A percentile compares a stretch with the other conserved stretches of the same genome.
phyloP scores from a whole-genome alignment of 2,113 vertebrate genomes.

The Rissa tridactyla region DNA sequence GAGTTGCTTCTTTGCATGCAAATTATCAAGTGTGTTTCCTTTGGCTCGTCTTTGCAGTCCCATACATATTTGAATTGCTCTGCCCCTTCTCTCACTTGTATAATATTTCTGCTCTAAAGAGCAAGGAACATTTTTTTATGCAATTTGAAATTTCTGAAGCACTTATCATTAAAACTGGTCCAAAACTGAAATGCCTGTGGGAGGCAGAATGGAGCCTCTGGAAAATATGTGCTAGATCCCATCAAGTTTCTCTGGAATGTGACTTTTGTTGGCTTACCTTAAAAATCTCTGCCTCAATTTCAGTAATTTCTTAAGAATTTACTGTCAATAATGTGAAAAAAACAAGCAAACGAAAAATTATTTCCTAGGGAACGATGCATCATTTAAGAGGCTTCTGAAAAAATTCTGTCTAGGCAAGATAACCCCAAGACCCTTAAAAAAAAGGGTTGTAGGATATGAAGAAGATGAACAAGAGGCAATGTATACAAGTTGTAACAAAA shows the following conservation, averaged over 20 bases:
- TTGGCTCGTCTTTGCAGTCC: neutral
- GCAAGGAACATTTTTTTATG: neutral
- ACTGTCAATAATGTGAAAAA: neutral
- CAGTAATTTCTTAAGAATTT: neutral
- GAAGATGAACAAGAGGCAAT: neutral
- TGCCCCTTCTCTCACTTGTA: neutral
- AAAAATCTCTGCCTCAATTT: neutral
- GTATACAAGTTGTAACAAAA: neutral
- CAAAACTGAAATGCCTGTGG: neutral
- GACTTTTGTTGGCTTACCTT: neutral
- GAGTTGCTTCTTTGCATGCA: neutral
- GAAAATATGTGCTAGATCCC: neutral
- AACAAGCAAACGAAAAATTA: neutral
- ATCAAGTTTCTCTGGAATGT: neutral
- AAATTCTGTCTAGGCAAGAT: neutral
- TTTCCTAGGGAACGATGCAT: neutral
- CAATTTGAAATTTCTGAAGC: neutral
- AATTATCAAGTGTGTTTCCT: neutral
- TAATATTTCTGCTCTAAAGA: neutral
- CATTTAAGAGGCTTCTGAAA: neutral
- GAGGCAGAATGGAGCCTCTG: neutral
- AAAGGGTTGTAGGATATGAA: neutral
- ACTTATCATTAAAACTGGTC: neutral
- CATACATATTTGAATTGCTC: neutral
- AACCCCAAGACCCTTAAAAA: fast-evolving